A percentile compares a stretch with the other conserved stretches of the same genome.
These are phyloP conservation scores for Shinisaurus crocodilurus DNA, from an alignment of 2,113 vertebrate species.

Conservation along the genomic window DNA sequence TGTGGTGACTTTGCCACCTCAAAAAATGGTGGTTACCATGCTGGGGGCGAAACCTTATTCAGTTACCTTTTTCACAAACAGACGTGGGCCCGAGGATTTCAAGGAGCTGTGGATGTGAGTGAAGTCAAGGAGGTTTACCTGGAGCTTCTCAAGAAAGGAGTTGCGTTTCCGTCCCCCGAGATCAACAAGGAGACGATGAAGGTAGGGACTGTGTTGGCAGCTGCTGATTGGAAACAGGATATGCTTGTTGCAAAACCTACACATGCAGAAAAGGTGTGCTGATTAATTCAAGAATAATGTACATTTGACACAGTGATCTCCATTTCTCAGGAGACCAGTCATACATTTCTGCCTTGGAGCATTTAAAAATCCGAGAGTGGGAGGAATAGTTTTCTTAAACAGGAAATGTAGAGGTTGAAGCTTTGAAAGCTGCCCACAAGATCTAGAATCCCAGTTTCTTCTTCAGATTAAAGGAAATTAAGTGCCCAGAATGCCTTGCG, in stretches of 20 bases:
- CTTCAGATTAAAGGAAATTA: not conserved
- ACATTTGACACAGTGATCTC: not conserved
- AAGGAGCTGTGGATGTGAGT: slow-evolving; percentile 74
- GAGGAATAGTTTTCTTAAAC: slow-evolving; percentile 29
- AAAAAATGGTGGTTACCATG: not conserved
- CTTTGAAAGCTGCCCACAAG: not conserved
- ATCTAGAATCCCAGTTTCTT: not conserved
- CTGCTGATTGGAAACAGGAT: slow-evolving; percentile 30
- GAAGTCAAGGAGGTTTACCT: slow-evolving; percentile 82
- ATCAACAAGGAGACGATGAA: slow-evolving; percentile 60
- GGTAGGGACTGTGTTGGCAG: slow-evolving; percentile 57
- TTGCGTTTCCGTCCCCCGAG: slow-evolving; percentile 75
- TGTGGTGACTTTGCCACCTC: not conserved
- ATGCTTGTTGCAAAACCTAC: slow-evolving; percentile 35
- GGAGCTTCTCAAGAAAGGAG: slow-evolving; percentile 81
- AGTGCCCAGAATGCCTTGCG: not conserved
- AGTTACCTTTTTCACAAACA: slow-evolving; percentile 61
- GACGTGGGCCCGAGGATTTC: slow-evolving; percentile 77
- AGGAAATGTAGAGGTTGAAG: not conserved
- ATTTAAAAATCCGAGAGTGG: slow-evolving; percentile 2
- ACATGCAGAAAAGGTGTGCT: not conserved
- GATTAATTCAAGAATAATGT: slow-evolving; percentile 13
- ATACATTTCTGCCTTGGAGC: slow-evolving; percentile 7
- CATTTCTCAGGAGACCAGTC: slow-evolving; percentile 16
- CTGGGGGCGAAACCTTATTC: not conserved